Evolutionary conservation across 2,888 invertebrate genomes (phyloP).

Genomic region (Palloptera scutellata): DNA sequence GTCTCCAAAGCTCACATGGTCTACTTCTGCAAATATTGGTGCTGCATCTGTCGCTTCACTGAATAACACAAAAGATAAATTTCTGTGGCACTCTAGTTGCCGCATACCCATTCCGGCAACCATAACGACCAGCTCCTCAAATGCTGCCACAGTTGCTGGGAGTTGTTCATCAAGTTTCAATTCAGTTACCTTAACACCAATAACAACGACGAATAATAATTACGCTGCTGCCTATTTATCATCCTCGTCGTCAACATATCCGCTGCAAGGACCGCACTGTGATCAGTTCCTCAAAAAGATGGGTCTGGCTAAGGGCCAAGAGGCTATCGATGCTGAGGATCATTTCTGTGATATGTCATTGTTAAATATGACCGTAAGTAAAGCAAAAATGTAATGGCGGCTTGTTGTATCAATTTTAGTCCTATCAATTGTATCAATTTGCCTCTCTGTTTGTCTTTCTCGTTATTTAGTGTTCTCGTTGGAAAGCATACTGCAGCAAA

Average conservation of each 20-base stretch:
- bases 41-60: constrained; percentile 8
- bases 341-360: constrained; percentile 65
- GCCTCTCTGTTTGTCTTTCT: background rate
- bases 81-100: constrained; percentile 29
- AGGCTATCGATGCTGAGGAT: constrained; percentile 61
- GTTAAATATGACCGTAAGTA: constrained; percentile 63
- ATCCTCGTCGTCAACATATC: constrained; percentile 45
- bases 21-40: constrained; percentile 15
- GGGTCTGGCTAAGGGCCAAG: constrained; percentile 60
- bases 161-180: constrained; percentile 3
- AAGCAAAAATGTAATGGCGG: background rate
- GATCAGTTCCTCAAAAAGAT: constrained; percentile 65
- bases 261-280: constrained; percentile 65
- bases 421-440: background rate
- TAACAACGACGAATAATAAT: constrained; percentile 20
- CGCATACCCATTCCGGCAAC: constrained; percentile 33
- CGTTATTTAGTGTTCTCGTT: constrained; percentile 59
- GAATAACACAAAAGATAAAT: constrained; percentile 32
- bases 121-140: background rate
- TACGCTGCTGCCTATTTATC: constrained; percentile 35
- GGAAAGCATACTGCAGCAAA: constrained; percentile 63
- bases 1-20: constrained; percentile 34
- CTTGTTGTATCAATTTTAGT: background rate
- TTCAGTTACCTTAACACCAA: constrained; percentile 13
- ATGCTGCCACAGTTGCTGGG: constrained; percentile 30